A percentile compares a stretch with the other conserved stretches of the same genome.
phyloP scores from a whole-genome alignment of 1,140 invertebrate species.

The Euura saliciscinereae region DNA sequence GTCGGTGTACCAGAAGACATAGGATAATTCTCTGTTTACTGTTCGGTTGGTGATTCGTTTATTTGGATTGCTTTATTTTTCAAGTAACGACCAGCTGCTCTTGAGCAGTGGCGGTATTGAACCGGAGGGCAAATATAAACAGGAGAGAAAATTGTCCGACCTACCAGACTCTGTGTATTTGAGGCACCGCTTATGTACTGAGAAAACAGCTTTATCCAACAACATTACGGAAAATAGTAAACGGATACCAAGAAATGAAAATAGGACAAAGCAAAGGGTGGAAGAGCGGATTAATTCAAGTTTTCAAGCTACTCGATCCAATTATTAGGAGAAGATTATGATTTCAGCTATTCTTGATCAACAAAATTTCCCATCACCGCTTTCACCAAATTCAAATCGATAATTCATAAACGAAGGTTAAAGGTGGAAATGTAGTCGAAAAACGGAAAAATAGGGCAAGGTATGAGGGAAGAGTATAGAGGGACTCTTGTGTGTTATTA shows the following conservation, averaged over 20 bases:
- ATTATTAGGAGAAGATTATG: no score
- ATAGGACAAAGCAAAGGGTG: no score
- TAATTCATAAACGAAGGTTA: no score
- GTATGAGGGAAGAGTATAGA: neutral
- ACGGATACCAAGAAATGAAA: no score
- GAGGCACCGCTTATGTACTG: neutral
- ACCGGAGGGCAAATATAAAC: neutral
- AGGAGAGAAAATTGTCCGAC: neutral
- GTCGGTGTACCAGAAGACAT: neutral
- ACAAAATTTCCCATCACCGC: no score
- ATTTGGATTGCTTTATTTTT: neutral
- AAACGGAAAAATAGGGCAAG: neutral
- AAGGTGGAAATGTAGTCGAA: no score
- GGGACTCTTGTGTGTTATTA: conserved; percentile 3
- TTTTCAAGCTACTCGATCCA: no score
- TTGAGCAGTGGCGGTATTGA: neutral
- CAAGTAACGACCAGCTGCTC: neutral
- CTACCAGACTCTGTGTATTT: neutral
- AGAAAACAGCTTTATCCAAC: no score
- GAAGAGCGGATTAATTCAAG: no score
- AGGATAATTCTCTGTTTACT: neutral
- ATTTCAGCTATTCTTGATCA: no score
- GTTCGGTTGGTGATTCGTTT: neutral
- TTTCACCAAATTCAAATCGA: no score
- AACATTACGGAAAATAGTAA: no score